Evolutionary conservation across 2,888 invertebrate genomes (phyloP), one percentile per base, ranked within the genome.

Genomic region (Danaus chrysippus): DNA sequence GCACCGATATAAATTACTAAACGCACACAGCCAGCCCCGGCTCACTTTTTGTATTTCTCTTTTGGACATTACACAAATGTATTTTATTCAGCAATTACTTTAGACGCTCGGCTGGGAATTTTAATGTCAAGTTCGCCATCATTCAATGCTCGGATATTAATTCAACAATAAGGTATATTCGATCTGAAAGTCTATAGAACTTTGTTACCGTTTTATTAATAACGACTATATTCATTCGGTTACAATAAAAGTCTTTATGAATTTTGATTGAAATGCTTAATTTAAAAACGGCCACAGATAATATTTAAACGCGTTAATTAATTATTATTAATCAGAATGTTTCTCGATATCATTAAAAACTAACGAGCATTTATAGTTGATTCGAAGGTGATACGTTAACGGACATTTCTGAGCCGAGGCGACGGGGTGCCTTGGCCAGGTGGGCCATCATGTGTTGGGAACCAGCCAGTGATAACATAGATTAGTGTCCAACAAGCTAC

Each of bases 51-150:
- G 82, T 86, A 79, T 77, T 82, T 84, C 84, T 79, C 80, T 89
- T 86, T 87, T 78, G 80, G 83, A 87, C 83, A 84, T 86, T 86
- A 84, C 84, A 86, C 87, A 86, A 87, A 86, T 85, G 86, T 86
- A 88, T 88, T 89, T 88, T 88, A 91, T 89, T 84, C 86, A 89
- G 88, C 89, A 91, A 91, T 89, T 90, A 90, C 89, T 87, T 88
- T 83, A 83, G 87, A 87, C 83, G 84, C 84, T 88, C 84, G 84
- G 81, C 77, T 77, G 79, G 77, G 87, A 86, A 86, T 89, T 84
- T 87, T 88, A 87, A 88, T 88, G 88, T 90, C 90, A 87, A 89
- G 87, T 88, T 85, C 75, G 84, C 86, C 87, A 87, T 89, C 87
- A 86, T 86, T 90, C 88, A 88, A 84, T 85, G 86, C 81, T 83